Evolutionary conservation across 1,140 invertebrate genomes (phyloP), one percentile per base, ranked within the genome.

Genomic region (Cherax destructor): DNA sequence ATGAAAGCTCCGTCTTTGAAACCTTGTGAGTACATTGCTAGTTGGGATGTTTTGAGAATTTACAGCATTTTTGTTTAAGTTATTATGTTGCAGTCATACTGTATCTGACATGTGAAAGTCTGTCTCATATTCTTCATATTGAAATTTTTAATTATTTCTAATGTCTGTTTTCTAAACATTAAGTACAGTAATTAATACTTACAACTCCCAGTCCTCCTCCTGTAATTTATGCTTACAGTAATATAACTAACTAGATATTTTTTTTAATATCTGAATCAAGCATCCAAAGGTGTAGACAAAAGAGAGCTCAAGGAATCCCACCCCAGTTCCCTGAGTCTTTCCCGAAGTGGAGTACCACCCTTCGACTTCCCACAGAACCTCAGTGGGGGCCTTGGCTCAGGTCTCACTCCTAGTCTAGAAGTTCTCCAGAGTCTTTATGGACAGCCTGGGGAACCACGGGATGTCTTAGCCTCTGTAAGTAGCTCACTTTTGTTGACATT

Each of bases 1-100:
- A 95, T 97, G 88, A 98, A 97, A 94, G 96, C 90, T 16, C 24
- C 47, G n/a, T 30, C 84, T 16, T 59, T 59, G 69, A 81, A 74
- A 83, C 47, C 61, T 69, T 50, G 87, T 89, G 49, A 83, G 87
- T 88, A 49, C 30, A 65, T 16, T 41, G 52, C 11, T 78, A n/a
- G 7, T 50, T 78, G 11, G 21, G 61, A 3, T 65, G 5, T 18
- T 65, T 65, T 65, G 16, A 21, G 9, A 18, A 65, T 65, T 65
- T 13, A 65, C 13, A 16, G 1, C 1, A 65, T 65, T 65, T 18
- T 5, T 41, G 30, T 65, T 65, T 2, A 56, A 10, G 52, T 56
- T 56, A 56, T 56, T 56, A 10, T 13, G 13, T 56, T 10, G 52
- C 30, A 41, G 30, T 41, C 30, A 41, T 41, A 41, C 30, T 41